phyloP scores from a whole-genome alignment of 2,888 invertebrate genomes.

The Alentia gelatinosa region DNA sequence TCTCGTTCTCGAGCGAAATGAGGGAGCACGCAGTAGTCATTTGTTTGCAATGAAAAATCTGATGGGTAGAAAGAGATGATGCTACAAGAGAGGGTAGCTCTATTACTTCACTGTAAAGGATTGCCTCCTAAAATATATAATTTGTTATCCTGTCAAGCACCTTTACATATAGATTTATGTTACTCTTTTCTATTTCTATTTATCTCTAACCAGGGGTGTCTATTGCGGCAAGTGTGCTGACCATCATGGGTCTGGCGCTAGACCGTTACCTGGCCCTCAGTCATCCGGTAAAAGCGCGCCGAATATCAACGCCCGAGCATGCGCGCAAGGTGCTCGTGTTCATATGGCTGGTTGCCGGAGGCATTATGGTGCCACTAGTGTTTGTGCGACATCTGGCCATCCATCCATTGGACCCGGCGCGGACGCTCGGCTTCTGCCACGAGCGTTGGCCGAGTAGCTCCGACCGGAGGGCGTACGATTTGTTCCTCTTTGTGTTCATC shows the following conservation, averaged over 20 bases:
- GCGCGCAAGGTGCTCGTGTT: slow-evolving; percentile 84
- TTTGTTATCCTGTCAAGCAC: no score
- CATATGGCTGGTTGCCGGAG: slow-evolving; percentile 54
- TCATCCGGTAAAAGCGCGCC: slow-evolving; percentile 87
- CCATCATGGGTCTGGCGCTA: slow-evolving; percentile 90
- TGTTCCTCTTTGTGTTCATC: slow-evolving; percentile 87
- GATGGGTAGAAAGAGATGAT: no score
- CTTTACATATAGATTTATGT: no score
- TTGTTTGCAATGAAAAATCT: no score
- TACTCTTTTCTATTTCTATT: neutral
- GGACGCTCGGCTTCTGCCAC: slow-evolving; percentile 61
- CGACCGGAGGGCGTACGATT: slow-evolving; percentile 84
- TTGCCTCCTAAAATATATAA: no score
- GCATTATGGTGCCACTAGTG: slow-evolving; percentile 55
- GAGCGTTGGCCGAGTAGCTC: slow-evolving; percentile 61
- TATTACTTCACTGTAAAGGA: no score
- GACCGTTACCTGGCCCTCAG: slow-evolving; percentile 87
- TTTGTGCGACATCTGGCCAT: slow-evolving; percentile 78
- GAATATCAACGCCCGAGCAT: slow-evolving; percentile 86
- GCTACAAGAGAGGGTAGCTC: no score
- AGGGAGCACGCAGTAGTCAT: no score
- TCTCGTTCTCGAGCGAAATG: no score
- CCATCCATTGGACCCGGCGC: slow-evolving; percentile 86
- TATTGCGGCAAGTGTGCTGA: slow-evolving; percentile 89
- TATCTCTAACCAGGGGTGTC: slow-evolving; percentile 80